Evolutionary conservation across 2,888 invertebrate genomes (phyloP).

Genomic region (Drosophila macrospina): DNA sequence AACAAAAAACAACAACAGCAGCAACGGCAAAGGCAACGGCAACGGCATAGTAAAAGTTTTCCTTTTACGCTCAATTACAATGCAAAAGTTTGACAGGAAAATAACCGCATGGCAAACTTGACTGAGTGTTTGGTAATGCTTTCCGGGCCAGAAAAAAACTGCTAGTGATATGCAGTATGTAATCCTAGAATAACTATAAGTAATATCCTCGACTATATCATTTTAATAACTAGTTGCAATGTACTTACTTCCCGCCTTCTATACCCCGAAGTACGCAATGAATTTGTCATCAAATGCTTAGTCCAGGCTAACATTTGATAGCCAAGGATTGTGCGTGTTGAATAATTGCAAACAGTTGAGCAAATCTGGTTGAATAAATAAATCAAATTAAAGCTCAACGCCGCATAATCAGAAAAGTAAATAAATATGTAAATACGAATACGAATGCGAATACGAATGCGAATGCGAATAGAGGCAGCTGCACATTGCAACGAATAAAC

Average conservation of each 20-base stretch:
- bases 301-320: slow-evolving; percentile 12
- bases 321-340: slow-evolving; percentile 30
- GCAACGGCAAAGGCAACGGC: slow-evolving; percentile 46
- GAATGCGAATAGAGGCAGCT: slow-evolving; percentile 26
- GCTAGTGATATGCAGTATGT: slow-evolving; percentile 2
- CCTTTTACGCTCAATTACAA: slow-evolving; percentile 81
- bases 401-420: slow-evolving; percentile 74
- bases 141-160: slow-evolving; percentile 9
- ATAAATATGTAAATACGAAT: slow-evolving; percentile 48
- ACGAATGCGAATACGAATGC: slow-evolving; percentile 4
- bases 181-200: background rate
- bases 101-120: slow-evolving; percentile 76
- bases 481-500: slow-evolving; percentile 37
- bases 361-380: slow-evolving; percentile 66
- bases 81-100: slow-evolving; percentile 79
- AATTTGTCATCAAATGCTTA: slow-evolving; percentile 20
- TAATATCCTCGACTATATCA: background rate
- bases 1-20: no score
- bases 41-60: slow-evolving; percentile 71
- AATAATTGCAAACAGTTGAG: slow-evolving; percentile 47
- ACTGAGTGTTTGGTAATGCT: slow-evolving; percentile 54
- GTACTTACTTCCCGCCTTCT: no score
- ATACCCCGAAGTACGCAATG: slow-evolving; percentile 1
- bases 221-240: background rate
- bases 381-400: slow-evolving; percentile 71